Base-by-base conservation (phyloP, 2,797 vertebrate species). In the Leptodactylus fallax region DNA sequence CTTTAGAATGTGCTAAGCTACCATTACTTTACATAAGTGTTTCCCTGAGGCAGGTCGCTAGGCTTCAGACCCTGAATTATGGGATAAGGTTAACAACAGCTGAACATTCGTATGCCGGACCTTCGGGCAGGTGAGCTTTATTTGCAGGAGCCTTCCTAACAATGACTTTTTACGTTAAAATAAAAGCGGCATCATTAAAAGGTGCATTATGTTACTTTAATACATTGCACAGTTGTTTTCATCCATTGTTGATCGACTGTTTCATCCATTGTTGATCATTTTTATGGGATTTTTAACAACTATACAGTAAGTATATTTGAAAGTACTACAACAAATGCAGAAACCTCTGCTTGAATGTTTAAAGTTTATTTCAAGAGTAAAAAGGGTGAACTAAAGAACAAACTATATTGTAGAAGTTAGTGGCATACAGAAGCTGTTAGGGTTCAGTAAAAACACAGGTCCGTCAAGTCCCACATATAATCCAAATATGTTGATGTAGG, bases 1-100 rank as follows among this genome's bases (percentile, higher is more conserved):
- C 67, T 84, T 84, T 74, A 81, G 45, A 81, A 81, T 81, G 58
- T 51, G 79, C 53, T 45, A 84, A 84, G 67, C 82, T 56, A 27
- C 55, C 67, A 74, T 84, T 84, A 74, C 67, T 84, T 84, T 72
- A 84, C 27, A 84, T 58, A 84, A 84, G 23, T 84, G 69, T 74
- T 72, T 84, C 51, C 71, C 27, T 5, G 19, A 55, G 67, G 49
- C 51, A 83, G 65, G 81, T 71, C 65, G 19, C 81, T 21, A 19
- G 79, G 21, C 79, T 81, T n/a, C 25, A 81, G 45, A 65, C 67
- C 47, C 51, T 74, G 53, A 74, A 8, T 56, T 74, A 84, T 84
- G 23, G 51, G 82, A 84, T 74, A 45, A 60, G 67, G 53, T 69
- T 58, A 84, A 56, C 60, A 81, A 23, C 58, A 49, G 79, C 60